Evolutionary conservation across 2,888 invertebrate genomes (phyloP).

Genomic region (Saturnia japonica): DNA sequence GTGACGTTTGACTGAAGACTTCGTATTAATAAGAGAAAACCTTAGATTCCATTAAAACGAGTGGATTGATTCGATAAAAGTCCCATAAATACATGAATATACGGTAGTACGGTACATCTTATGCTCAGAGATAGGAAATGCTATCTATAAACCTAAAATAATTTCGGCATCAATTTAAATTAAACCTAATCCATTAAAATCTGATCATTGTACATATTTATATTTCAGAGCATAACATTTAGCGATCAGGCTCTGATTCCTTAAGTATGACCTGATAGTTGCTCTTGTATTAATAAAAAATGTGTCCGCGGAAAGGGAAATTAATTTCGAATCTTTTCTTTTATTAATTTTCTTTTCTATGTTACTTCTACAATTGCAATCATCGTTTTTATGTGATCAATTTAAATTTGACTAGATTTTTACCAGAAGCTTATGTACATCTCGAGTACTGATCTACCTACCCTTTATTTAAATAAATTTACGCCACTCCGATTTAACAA

Average conservation of each 20-base stretch:
- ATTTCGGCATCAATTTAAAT: neutral
- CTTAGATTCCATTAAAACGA: neutral
- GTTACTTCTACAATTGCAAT: too few species aligned
- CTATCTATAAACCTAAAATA: neutral
- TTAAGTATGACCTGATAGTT: neutral
- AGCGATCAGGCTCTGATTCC: too few species aligned
- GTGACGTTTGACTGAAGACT: neutral
- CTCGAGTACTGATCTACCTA: neutral
- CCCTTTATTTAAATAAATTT: neutral
- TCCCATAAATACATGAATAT: neutral
- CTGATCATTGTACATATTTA: too few species aligned
- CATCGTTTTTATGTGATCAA: too few species aligned
- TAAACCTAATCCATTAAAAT: too few species aligned
- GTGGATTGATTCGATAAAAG: neutral
- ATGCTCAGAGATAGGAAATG: neutral
- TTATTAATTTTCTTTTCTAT: too few species aligned
- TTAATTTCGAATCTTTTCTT: too few species aligned
- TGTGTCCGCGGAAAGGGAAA: too few species aligned
- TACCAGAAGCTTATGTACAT: neutral
- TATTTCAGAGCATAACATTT: neutral
- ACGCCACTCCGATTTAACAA: neutral
- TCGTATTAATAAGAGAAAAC: neutral
- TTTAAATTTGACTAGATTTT: too few species aligned
- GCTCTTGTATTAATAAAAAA: neutral
- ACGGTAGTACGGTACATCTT: too few species aligned